phyloP scores from a whole-genome alignment of 2,113 vertebrate species.

The Scytalopus superciliaris region DNA sequence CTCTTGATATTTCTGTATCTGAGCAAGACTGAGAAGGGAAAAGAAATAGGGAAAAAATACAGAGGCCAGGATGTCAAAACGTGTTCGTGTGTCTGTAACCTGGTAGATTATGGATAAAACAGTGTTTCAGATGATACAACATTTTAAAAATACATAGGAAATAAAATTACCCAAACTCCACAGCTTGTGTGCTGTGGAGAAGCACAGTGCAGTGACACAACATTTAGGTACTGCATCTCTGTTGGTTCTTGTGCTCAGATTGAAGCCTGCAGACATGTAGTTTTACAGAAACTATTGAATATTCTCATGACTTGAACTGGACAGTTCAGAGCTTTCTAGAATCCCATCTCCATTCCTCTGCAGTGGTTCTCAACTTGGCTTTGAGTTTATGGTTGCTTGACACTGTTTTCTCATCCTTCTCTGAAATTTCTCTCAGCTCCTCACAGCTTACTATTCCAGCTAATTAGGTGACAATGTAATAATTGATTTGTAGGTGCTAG shows the following conservation, averaged over 20 bases:
- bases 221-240: not conserved
- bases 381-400: fast-evolving
- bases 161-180: not conserved
- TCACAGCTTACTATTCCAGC: not conserved
- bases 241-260: not conserved
- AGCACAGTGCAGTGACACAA: not conserved
- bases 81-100: not conserved
- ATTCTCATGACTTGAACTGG: not conserved
- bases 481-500: conserved; percentile 37
- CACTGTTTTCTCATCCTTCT: not conserved
- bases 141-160: not conserved
- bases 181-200: not conserved
- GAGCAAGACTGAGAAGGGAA: not conserved
- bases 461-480: conserved; percentile 34
- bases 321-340: not conserved
- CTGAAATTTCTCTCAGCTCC: not conserved
- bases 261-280: not conserved
- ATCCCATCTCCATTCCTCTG: fast-evolving
- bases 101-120: not conserved
- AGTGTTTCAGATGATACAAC: not conserved
- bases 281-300: not conserved
- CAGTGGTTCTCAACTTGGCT: not conserved
- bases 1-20: not conserved
- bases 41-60: not conserved
- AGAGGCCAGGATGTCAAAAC: not conserved